A percentile compares a stretch with the other conserved stretches of the same genome.
Evolutionary conservation across 2,113 vertebrate genomes (phyloP).

Genomic region (Rhinolophus ferrumequinum): DNA sequence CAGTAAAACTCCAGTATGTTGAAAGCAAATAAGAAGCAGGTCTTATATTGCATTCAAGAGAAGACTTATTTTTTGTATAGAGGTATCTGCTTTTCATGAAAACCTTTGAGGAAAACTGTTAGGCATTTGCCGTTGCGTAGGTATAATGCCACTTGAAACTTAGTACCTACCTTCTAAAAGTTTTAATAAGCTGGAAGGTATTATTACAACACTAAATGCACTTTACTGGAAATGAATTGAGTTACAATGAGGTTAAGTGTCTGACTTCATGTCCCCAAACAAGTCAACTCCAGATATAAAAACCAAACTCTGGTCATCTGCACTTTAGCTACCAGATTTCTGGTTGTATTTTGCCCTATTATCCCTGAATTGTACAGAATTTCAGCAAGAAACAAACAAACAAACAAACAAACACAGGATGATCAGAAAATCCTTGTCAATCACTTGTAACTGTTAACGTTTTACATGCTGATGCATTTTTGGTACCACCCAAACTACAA

Average conservation of each 20-base stretch:
- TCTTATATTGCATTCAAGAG: not conserved
- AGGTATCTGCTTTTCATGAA: not conserved
- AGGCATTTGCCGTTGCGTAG: not conserved
- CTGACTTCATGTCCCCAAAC: not conserved
- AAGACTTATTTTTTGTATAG: not conserved
- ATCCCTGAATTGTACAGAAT: not conserved
- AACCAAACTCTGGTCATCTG: not conserved
- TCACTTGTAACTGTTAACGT: not conserved
- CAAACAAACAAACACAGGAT: not conserved
- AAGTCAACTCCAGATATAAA: not conserved
- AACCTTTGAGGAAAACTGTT: not conserved
- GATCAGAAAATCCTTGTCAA: not conserved
- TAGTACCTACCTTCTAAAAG: not conserved
- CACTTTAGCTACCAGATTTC: not conserved
- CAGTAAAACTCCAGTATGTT: not conserved
- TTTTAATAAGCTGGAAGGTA: not conserved
- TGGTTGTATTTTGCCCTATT: not conserved
- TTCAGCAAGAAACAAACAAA: not conserved
- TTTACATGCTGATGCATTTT: not conserved
- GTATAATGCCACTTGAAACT: not conserved
- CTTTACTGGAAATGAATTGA: not conserved
- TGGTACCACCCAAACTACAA: not conserved
- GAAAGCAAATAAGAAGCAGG: not conserved
- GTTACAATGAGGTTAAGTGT: not conserved
- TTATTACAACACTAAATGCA: not conserved